Percentiles rank a stretch among this genome's conserved stretches.
Conservation (phyloP, 2,113 vertebrate genomes). For the Zosterops hypoxanthus region DNA sequence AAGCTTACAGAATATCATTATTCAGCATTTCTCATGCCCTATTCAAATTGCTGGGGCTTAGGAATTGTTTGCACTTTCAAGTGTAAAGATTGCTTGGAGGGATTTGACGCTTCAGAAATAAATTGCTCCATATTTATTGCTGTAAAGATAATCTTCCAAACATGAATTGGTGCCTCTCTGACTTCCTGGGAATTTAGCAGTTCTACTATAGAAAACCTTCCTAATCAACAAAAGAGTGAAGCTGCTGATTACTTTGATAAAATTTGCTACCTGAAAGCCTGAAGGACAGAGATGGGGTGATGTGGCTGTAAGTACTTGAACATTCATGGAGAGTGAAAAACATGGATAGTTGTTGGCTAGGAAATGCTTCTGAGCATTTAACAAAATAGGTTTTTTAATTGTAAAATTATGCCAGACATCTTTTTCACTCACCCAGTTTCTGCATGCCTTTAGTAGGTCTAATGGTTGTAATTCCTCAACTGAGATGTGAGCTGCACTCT, state of each 20-base stretch:
- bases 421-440: not conserved
- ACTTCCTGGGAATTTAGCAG: not conserved
- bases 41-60: not conserved
- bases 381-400: not conserved
- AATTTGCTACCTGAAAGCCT: not conserved
- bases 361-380: not conserved
- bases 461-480: not conserved
- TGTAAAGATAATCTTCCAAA: not conserved
- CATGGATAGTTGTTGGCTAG: not conserved
- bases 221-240: not conserved
- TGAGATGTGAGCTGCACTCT: not conserved
- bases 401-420: not conserved
- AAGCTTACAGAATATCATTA: not conserved
- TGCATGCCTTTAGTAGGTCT: not conserved
- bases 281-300: not conserved
- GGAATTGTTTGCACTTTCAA: constrained; percentile 2
- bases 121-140: constrained; percentile 19
- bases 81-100: not conserved
- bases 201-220: not conserved
- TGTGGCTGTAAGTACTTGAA: not conserved
- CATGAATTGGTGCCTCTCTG: not conserved
- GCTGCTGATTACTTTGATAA: not conserved
- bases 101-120: constrained; percentile 1
- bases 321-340: no score
- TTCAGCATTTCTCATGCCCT: not conserved